phyloP scores from a whole-genome alignment of 92 coral and sea anemone species.

The Epizoanthus illoricatus region DNA sequence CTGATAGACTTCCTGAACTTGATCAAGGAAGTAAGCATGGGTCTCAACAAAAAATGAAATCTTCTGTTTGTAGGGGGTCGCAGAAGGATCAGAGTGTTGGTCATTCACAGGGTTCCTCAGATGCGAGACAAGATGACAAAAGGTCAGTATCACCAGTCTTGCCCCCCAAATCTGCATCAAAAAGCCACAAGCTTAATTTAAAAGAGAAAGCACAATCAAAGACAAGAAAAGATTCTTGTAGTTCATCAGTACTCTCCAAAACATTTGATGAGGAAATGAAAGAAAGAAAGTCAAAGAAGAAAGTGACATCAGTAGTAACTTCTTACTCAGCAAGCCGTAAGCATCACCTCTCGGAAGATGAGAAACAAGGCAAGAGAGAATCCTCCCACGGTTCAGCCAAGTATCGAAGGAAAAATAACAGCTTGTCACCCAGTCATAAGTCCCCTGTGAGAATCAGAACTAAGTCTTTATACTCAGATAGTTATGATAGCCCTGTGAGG shows the following conservation, averaged over 20 bases:
- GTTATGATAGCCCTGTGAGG: not conserved
- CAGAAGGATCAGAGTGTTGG: not conserved
- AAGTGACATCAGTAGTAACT: not conserved
- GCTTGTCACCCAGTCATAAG: not conserved
- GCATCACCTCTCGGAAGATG: not conserved
- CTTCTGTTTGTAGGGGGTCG: not conserved
- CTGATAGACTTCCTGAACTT: not conserved
- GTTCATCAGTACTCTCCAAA: not conserved
- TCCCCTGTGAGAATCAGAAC: not conserved
- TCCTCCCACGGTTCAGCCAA: not conserved
- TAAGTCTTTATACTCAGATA: slow-evolving; percentile 20
- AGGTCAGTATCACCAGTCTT: slow-evolving; percentile 1
- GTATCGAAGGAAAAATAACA: not conserved
- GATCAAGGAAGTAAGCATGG: not conserved
- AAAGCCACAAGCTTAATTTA: not conserved
- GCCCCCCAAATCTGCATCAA: not conserved
- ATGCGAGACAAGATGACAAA: not conserved
- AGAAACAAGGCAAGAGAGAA: not conserved
- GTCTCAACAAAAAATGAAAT: not conserved
- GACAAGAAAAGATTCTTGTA: not conserved
- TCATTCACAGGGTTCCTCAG: not conserved
- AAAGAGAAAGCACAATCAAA: slow-evolving; percentile 11
- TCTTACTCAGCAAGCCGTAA: not conserved
- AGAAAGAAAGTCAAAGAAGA: not conserved
- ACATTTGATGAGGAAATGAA: not conserved